Evolutionary conservation across 2,113 vertebrate genomes (phyloP), one percentile per base, ranked within the genome.

Genomic region (Meles meles): DNA sequence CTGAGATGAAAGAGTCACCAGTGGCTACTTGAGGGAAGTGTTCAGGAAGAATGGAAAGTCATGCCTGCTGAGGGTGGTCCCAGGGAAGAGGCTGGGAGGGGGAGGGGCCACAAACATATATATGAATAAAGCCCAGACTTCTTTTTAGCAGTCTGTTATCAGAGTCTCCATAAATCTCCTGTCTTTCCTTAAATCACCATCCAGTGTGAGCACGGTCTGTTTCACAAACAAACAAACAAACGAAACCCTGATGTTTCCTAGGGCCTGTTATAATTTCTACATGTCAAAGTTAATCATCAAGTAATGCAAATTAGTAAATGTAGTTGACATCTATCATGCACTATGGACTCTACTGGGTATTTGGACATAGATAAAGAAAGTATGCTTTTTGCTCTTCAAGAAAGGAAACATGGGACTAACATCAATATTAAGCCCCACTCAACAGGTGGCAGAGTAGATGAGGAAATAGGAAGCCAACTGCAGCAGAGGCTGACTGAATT

Each of bases 41-140:
- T 69, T 93, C 39, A 47, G 34, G n/a, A 86, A 44, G 27, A 91
- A 67, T 9, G 10, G 59, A 82, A 89, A 67, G 39, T 61, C 37
- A 69, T 18, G 5, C 57, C 47, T 74, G 23, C 8, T 21, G 13
- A 17, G 5, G 13, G 2, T 29, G 7, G n/a, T 20, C 21, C 59
- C 42, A 44, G 3, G 4, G 20, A 87, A 90, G 9, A 23, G 1
- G 0, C 1, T n/a, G 3, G 7, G 12, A 23, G 59, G 5, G 0
- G 25, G 6, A 31, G 14, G 11, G 20, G 23, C 7, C 4, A 27
- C 9, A 92, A 27, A 25, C 14, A 17, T 27, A 15, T 14, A 34
- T 42, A 67, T 82, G 18, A 82, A 88, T 59, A 86, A 85, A 88
- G 12, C 10, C 5, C 42, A 77, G 42, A 18, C 74, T 77, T 77